Evolutionary conservation across 92 coral and sea anemone genomes (phyloP), one percentile per base, ranked within the genome.

Genomic region (Plumapathes pennacea): DNA sequence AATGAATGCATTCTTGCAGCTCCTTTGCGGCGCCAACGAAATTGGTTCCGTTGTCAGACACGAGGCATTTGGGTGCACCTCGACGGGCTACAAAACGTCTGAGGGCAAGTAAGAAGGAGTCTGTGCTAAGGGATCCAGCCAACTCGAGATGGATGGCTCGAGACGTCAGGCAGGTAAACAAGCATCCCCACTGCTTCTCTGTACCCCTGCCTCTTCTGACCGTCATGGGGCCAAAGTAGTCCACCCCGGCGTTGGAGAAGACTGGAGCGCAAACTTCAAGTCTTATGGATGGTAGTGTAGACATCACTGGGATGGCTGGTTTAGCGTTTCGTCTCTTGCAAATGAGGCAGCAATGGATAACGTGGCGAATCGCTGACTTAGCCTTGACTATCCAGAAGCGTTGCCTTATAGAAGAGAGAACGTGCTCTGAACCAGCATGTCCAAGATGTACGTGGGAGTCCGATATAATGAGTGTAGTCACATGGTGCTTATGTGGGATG

Each of bases 171-270:
- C 79, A 69, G 2, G 39, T 60, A 11, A 78, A 78, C 17, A 78
- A 62, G 1, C 38, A 62, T 30, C 74, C 86, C 71, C 71, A 80
- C 7, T 76, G 57, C 64, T 76, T 57, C 39, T 65, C 76, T 7
- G 40, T 32, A 44, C 59, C 83, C 49, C 78, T 52, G 36, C 83
- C 78, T 37, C 88, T 25, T 47, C 74, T 81, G 2, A 66, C 71
- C n/a, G 50, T 67, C 54, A 74, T 66, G 2, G 88, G 82, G 1
- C 78, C 88, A 39, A 65, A 81, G 32, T 67, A 81, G 40, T 81
- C 88, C 25, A 69, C 71, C 23, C 69, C 76, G 18, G 52, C 22
- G 27, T 75, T 65, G 5, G 52, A 30, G 47, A 75, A 75, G 10
- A 67, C 51, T 2, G 77, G 78, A 51, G 68, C 67, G 19, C 60